Percentiles rank a stretch among this genome's conserved stretches.
Conservation (phyloP, 2,888 invertebrate species). For the Aquatica leii region DNA sequence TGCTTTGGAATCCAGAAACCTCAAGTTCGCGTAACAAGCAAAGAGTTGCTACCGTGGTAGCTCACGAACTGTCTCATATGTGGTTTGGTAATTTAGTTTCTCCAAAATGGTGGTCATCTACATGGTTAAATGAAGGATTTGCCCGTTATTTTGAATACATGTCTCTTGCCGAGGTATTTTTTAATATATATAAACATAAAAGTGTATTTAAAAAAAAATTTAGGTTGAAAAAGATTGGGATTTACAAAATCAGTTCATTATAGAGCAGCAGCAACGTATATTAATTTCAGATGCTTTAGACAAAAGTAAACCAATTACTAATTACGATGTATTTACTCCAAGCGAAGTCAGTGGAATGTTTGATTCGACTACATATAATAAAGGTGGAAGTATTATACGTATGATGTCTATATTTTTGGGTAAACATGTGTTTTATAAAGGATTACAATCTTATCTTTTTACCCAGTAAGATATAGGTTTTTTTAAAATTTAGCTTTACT, state of each 20-base stretch:
- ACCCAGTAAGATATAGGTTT: slow-evolving; percentile 16
- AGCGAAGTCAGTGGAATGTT: slow-evolving; percentile 70
- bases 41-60: slow-evolving; percentile 70
- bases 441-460: slow-evolving; percentile 66
- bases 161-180: slow-evolving; percentile 64
- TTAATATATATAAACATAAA: not conserved
- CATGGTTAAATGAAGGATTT: slow-evolving; percentile 80
- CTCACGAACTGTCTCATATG: slow-evolving; percentile 84
- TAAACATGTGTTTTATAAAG: slow-evolving; percentile 61
- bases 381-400: slow-evolving; percentile 68
- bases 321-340: slow-evolving; percentile 63
- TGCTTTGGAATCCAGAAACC: slow-evolving; percentile 62
- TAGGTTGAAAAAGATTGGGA: slow-evolving; percentile 72
- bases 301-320: slow-evolving; percentile 67
- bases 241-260: slow-evolving; percentile 73
- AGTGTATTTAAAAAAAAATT: not conserved
- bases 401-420: slow-evolving; percentile 74
- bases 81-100: slow-evolving; percentile 85
- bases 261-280: slow-evolving; percentile 72
- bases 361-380: slow-evolving; percentile 73
- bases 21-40: slow-evolving; percentile 69
- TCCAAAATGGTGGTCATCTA: slow-evolving; percentile 77
- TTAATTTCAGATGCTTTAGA: slow-evolving; percentile 68
- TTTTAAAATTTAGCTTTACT: not conserved
- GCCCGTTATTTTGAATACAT: slow-evolving; percentile 78